Evolutionary conservation across 1,140 invertebrate genomes (phyloP).

Genomic region (Papilio helenus): DNA sequence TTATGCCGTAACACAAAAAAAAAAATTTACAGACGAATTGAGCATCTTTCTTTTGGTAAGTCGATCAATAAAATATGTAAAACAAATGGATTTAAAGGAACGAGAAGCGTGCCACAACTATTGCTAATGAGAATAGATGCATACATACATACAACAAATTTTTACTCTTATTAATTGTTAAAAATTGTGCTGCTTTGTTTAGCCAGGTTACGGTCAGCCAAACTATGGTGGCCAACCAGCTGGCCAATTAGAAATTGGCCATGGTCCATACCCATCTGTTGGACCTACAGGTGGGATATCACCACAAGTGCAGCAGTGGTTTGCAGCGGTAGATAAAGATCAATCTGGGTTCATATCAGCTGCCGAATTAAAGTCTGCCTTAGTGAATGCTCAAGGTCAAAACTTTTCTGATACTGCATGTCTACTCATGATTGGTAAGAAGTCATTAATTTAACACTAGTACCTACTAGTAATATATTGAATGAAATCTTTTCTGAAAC

Average conservation of each 20-base stretch:
- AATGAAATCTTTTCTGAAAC: too few species aligned
- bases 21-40: too few species aligned
- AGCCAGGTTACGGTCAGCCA: conserved; percentile 58
- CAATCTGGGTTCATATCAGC: conserved; percentile 92
- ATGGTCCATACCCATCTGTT: conserved; percentile 75
- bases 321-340: conserved; percentile 91
- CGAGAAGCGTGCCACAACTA: background rate
- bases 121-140: background rate
- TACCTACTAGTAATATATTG: too few species aligned
- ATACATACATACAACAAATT: background rate
- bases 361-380: conserved; percentile 90
- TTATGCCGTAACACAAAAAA: too few species aligned
- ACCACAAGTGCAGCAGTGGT: conserved; percentile 92
- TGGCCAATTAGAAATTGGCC: conserved; percentile 68
- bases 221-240: conserved; percentile 49
- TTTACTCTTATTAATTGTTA: conserved; percentile 29
- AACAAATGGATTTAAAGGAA: background rate
- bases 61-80: too few species aligned
- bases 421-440: conserved; percentile 94
- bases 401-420: conserved; percentile 93
- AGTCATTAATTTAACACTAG: conserved; percentile 4
- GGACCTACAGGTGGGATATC: conserved; percentile 70
- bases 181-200: conserved; percentile 34
- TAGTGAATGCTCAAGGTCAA: conserved; percentile 94
- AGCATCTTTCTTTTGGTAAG: too few species aligned